These are phyloP conservation scores for Darevskia nairensis DNA, from an alignment of 2,797 vertebrate species.

Conservation along the genomic window DNA sequence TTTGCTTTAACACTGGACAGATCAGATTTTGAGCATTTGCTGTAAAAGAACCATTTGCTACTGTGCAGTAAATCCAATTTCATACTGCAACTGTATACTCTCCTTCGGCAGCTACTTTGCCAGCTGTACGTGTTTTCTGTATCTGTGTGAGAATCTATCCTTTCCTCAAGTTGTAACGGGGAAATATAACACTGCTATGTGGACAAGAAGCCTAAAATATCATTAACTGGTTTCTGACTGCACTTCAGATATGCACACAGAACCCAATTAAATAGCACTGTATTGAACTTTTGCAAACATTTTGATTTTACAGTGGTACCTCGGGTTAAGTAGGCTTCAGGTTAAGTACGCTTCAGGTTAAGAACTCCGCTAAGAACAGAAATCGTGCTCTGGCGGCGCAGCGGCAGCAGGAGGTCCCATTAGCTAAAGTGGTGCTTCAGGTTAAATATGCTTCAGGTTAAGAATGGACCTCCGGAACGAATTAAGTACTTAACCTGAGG, in stretches of 20 bases:
- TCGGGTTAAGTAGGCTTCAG: too few relatives aligned
- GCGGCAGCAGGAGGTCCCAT: too few relatives aligned
- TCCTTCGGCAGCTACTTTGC: slow-evolving; percentile 9
- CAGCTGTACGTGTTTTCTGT: slow-evolving; percentile 5
- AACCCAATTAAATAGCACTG: slow-evolving; percentile 4
- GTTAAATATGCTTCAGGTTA: too few relatives aligned
- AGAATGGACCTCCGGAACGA: too few relatives aligned
- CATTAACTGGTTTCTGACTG: background rate
- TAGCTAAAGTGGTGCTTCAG: too few relatives aligned
- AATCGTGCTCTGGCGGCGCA: too few relatives aligned
- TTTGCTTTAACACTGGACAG: slow-evolving; percentile 40
- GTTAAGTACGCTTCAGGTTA: too few relatives aligned
- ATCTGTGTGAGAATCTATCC: slow-evolving; percentile 35
- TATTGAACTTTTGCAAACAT: background rate
- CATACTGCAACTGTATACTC: slow-evolving; percentile 38
- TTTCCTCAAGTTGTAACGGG: background rate
- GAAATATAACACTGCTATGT: background rate
- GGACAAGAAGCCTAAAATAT: background rate
- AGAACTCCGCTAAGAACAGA: too few relatives aligned
- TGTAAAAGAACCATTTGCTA: slow-evolving; percentile 11
- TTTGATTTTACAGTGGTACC: background rate
- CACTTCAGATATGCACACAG: background rate
- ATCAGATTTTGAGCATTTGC: background rate
- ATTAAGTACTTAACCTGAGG: too few relatives aligned
- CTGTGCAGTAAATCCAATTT: slow-evolving; percentile 18